A percentile compares a stretch with the other conserved stretches of the same genome.
These are phyloP conservation scores for Cyprinodon tularosa DNA, from an alignment of 2,113 vertebrate species.

Conservation along the genomic window DNA sequence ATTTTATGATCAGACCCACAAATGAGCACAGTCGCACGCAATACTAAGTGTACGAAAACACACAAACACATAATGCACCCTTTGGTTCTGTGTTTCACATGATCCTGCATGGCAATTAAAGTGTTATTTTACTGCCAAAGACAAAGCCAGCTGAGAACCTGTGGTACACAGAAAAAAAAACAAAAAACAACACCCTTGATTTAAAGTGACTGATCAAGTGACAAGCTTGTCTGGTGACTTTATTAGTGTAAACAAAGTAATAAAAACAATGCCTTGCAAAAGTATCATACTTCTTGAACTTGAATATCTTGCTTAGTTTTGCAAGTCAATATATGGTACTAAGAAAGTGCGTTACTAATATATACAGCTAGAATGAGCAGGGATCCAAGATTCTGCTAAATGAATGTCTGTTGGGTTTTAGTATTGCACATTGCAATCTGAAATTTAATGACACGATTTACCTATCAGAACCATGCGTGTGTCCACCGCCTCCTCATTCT, in stretches of 20 bases:
- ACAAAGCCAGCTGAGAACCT: not conserved
- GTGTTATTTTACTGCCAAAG: not conserved
- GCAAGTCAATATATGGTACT: too few relatives aligned
- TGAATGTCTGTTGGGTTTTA: not conserved
- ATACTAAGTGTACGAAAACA: not conserved
- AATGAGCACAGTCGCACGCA: not conserved
- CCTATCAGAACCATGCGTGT: not conserved
- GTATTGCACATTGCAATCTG: not conserved
- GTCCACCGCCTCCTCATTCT: constrained; percentile 14
- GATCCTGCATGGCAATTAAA: not conserved
- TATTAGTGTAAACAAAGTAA: not conserved
- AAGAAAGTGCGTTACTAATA: too few relatives aligned
- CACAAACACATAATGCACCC: not conserved
- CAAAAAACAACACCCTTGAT: not conserved
- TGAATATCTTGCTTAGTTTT: not conserved
- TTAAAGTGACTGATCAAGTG: not conserved
- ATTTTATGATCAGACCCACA: constrained; percentile 5
- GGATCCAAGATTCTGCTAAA: too few relatives aligned
- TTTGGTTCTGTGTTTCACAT: not conserved
- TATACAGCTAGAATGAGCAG: too few relatives aligned
- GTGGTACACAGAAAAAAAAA: not conserved
- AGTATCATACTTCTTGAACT: not conserved
- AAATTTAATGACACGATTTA: not conserved
- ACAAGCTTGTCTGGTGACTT: not conserved
- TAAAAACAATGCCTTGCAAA: not conserved